A percentile compares a stretch with the other conserved stretches of the same genome.
phyloP scores from a whole-genome alignment of 2,113 vertebrate species.

The Beaufortia kweichowensis region DNA sequence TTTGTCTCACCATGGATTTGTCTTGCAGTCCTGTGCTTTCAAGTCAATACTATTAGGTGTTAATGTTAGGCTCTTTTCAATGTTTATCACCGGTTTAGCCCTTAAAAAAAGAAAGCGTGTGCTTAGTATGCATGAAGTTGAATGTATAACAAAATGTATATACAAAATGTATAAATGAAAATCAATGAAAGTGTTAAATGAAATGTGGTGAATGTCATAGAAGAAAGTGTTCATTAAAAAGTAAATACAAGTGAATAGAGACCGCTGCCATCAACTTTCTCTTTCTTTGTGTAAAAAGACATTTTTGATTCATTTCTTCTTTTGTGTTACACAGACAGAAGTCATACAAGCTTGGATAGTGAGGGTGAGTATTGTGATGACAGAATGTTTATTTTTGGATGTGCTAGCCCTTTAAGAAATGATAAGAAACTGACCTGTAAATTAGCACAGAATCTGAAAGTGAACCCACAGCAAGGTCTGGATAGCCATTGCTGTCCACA shows the following conservation, averaged over 20 bases:
- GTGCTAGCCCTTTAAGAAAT: not conserved
- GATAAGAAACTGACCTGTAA: constrained; percentile 72
- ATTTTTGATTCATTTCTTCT: no score
- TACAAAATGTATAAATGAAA: not conserved
- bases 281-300: no score
- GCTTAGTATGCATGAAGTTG: not conserved
- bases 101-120: constrained; percentile 62
- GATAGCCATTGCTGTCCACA: constrained; percentile 82
- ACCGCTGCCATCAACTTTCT: no score
- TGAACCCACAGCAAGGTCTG: constrained; percentile 84
- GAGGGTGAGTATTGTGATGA: no score
- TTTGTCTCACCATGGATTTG: constrained; percentile 76
- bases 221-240: no score
- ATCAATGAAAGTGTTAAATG: not conserved
- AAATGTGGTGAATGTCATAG: not conserved
- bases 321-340: no score
- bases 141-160: not conserved
- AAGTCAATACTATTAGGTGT: constrained; percentile 70
- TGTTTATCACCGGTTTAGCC: constrained; percentile 82
- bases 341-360: no score
- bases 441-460: constrained; percentile 79
- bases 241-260: no score
- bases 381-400: not conserved
- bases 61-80: constrained; percentile 75
- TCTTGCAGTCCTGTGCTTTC: constrained; percentile 59